Conservation (phyloP, 2,113 vertebrate genomes). For the Pyrgilauda ruficollis region DNA sequence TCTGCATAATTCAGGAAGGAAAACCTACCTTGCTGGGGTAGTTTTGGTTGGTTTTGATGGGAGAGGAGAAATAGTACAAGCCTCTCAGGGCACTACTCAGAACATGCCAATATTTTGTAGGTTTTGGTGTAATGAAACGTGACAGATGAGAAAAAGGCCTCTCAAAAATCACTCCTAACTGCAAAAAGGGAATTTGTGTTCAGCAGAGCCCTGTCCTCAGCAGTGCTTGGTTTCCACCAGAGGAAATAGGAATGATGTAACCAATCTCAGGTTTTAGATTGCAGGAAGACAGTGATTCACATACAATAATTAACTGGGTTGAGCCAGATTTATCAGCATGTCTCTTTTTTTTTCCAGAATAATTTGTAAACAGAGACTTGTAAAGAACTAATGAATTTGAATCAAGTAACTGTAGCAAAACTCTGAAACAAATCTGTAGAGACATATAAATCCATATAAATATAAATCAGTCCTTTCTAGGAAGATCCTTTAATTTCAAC, state of each 20-base stretch:
- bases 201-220: not conserved
- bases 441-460: not conserved
- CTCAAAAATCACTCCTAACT: not conserved
- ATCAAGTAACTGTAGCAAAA: not conserved
- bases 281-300: not conserved
- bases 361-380: not conserved
- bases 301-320: not conserved
- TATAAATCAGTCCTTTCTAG: not conserved
- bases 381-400: not conserved
- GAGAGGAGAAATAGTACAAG: not conserved
- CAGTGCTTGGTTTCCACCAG: not conserved
- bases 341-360: not conserved
- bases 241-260: not conserved
- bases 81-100: not conserved
- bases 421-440: not conserved
- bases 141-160: conserved; percentile 5
- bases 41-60: not conserved
- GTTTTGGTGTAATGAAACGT: not conserved
- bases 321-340: not conserved
- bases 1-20: not conserved
- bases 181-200: not conserved
- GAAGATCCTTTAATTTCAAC: not conserved
- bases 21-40: not conserved
- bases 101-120: not conserved
- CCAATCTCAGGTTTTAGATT: not conserved